Base-by-base conservation (phyloP, 1,140 invertebrate genomes). In the Cydia amplana region DNA sequence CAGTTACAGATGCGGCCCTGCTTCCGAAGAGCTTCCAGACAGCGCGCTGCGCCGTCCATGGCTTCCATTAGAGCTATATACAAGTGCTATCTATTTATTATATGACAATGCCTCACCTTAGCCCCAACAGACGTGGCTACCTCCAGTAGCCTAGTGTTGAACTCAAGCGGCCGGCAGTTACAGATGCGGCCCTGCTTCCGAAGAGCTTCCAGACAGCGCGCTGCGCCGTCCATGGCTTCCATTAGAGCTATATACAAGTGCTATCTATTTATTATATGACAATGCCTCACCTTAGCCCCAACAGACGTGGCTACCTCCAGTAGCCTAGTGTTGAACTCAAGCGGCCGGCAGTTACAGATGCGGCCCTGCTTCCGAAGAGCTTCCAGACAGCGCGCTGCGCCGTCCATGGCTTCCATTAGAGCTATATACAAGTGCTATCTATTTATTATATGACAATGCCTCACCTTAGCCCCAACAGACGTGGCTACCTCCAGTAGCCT, bases 191-290 rank as follows among this genome's bases (percentile, higher is more conserved):
- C n/a, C n/a, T n/a, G n/a, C n/a, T n/a, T n/a, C n/a, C n/a, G n/a
- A n/a, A n/a, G n/a, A n/a, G n/a, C n/a, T n/a, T n/a, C n/a, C n/a
- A n/a, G n/a, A n/a, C n/a, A n/a, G n/a, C n/a, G n/a, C n/a, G n/a
- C n/a, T n/a, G n/a, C n/a, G n/a, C n/a, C n/a, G n/a, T n/a, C n/a
- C 96, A 97, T 97, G 0, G 96, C 96, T 85, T 97, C 96, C 96
- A 97, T 97, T 87, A 97, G 96, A 55, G 96, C 96, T 28, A 28
- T 28, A 28, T 28, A 28, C 28, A 28, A 28, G 28, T 28, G n/a
- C 4, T 1, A 28, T 28, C 1, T 28, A 28, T 28, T 3, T 28
- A 28, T 28, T 28, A 28, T 3, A 28, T 25, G 3, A 25, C 25
- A 25, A 25, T 28, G 28, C 70, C 49, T 75, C 74, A 96, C 96